A percentile compares a stretch with the other conserved stretches of the same genome.
These are phyloP conservation scores for Arnoldichthys spilopterus DNA, from an alignment of 2,797 vertebrate genomes.

Conservation along the genomic window DNA sequence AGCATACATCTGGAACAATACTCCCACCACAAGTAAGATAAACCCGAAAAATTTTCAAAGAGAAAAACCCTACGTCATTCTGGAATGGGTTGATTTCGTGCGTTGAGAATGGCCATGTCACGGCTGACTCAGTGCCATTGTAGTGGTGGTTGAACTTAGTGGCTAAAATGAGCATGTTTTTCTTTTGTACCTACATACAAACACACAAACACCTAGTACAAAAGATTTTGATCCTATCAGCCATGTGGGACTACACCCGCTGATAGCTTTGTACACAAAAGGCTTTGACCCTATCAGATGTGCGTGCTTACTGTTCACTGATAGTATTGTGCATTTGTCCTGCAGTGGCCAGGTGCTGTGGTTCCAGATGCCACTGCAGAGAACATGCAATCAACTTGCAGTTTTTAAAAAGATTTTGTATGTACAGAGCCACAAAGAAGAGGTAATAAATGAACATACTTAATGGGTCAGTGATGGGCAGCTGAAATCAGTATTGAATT, in stretches of 20 bases:
- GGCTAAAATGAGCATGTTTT: conserved; percentile 16
- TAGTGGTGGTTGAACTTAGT: background rate
- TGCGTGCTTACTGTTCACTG: background rate
- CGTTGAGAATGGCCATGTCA: background rate
- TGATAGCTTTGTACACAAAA: conserved; percentile 17
- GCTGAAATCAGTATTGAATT: background rate
- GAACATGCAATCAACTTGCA: background rate
- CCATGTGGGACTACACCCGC: conserved; percentile 2
- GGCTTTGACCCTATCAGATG: conserved; percentile 13
- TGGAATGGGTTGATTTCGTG: background rate
- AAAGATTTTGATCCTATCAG: conserved; percentile 3
- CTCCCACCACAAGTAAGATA: background rate
- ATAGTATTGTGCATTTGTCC: conserved; percentile 14
- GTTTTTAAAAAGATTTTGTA: background rate
- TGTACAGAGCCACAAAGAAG: background rate
- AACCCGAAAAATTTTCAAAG: background rate
- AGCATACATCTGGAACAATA: background rate
- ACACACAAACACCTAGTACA: conserved; percentile 10
- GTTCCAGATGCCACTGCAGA: background rate
- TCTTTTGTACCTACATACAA: conserved; percentile 25
- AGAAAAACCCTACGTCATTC: background rate
- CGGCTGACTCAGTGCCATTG: background rate
- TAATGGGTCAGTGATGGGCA: too few relatives aligned
- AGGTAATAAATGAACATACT: background rate
- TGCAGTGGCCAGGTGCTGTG: background rate